These are phyloP conservation scores for Lutjanus erythropterus DNA, from an alignment of 2,113 vertebrate genomes.

Conservation along the genomic window DNA sequence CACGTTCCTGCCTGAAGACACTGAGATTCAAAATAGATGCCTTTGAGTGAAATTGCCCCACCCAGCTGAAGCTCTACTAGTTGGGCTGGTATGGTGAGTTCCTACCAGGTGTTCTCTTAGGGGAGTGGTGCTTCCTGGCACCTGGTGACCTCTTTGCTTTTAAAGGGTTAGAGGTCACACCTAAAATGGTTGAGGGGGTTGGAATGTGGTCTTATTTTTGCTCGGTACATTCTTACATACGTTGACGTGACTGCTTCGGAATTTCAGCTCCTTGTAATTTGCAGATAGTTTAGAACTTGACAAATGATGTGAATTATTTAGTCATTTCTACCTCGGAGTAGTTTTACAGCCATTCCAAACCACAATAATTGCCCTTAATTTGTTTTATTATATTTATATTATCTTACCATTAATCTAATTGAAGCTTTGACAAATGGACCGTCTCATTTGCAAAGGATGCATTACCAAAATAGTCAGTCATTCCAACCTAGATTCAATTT, in stretches of 20 bases:
- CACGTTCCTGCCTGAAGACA: constrained; percentile 23
- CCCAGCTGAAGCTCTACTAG: not conserved
- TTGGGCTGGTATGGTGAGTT: constrained; percentile 24
- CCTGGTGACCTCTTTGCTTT: constrained; percentile 55
- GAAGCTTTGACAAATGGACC: constrained; percentile 49
- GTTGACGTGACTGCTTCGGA: constrained; percentile 23
- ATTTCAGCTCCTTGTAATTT: constrained; percentile 47
- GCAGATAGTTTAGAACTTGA: constrained; percentile 41
- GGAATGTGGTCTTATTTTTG: not conserved
- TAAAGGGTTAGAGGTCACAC: constrained; percentile 28
- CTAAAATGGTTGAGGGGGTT: not conserved
- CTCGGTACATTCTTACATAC: constrained; percentile 19
- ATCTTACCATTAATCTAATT: constrained; percentile 49
- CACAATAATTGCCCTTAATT: constrained; percentile 46
- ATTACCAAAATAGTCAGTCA: constrained; percentile 45
- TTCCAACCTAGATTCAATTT: constrained; percentile 47
- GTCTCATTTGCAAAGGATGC: constrained; percentile 35
- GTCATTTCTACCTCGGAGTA: not conserved
- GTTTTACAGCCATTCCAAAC: constrained; percentile 11
- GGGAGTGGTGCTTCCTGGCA: constrained; percentile 43
- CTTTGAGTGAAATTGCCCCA: not conserved
- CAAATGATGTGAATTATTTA: constrained; percentile 46
- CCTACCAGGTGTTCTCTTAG: constrained; percentile 51
- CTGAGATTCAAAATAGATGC: not conserved
- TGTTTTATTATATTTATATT: constrained; percentile 48